These are phyloP conservation scores for Cossypha heuglini DNA, from an alignment of 2,797 vertebrate genomes.

Conservation along the genomic window DNA sequence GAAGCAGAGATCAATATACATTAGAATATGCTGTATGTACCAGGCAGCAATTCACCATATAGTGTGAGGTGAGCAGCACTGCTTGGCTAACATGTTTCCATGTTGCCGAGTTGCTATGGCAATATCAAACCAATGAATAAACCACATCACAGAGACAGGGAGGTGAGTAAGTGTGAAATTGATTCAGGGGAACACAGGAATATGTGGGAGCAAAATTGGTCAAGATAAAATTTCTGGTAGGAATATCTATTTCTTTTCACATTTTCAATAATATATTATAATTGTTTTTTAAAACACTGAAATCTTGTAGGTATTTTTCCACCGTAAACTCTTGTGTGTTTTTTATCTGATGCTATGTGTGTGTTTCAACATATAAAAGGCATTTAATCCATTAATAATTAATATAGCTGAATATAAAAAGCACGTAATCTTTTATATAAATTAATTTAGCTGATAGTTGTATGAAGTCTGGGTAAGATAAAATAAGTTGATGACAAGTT, in stretches of 20 bases:
- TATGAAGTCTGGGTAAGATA: not conserved
- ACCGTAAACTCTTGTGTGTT: not conserved
- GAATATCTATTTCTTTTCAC: slow-evolving; percentile 71
- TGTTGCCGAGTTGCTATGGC: slow-evolving; percentile 88
- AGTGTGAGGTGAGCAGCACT: slow-evolving; percentile 31
- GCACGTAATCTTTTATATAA: not conserved
- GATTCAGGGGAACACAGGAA: slow-evolving; percentile 86
- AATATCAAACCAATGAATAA: slow-evolving; percentile 92
- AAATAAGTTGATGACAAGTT: not conserved
- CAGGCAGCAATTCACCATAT: slow-evolving; percentile 8
- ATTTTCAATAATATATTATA: not conserved
- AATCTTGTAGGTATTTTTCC: not conserved
- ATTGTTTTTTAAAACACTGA: not conserved
- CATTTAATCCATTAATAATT: not conserved
- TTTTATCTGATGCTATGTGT: not conserved
- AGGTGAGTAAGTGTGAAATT: slow-evolving; percentile 95
- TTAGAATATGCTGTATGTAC: not conserved
- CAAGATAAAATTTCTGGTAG: slow-evolving; percentile 76
- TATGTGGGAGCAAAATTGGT: slow-evolving; percentile 77
- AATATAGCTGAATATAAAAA: not conserved
- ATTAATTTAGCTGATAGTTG: not conserved
- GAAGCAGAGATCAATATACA: not conserved
- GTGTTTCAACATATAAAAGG: not conserved
- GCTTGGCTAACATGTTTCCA: slow-evolving; percentile 69
- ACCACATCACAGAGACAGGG: slow-evolving; percentile 85